phyloP scores from a whole-genome alignment of 2,888 invertebrate species.

The Drosophila pseudotakahashii region DNA sequence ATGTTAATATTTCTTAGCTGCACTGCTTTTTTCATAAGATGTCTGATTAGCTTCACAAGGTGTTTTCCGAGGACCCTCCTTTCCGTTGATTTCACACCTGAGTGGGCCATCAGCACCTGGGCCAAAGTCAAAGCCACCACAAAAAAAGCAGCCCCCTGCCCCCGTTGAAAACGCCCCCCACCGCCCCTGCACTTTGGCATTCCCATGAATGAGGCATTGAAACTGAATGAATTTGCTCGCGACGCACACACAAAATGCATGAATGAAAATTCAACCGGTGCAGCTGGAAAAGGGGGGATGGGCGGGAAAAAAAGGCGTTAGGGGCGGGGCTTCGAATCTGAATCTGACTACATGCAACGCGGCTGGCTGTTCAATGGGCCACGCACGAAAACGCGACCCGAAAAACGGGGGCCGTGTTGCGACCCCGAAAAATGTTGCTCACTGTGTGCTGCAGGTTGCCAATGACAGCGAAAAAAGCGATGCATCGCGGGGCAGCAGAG shows the following conservation, averaged over 20 bases:
- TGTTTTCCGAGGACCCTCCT: neutral
- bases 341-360: no score
- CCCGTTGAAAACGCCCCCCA: neutral
- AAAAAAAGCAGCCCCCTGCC: neutral
- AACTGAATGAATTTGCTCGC: slow-evolving; percentile 71
- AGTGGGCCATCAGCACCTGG: slow-evolving; percentile 23
- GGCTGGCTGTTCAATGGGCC: slow-evolving; percentile 73
- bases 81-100: slow-evolving; percentile 15
- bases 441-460: slow-evolving; percentile 53
- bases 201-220: slow-evolving; percentile 67
- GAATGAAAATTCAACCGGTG: slow-evolving; percentile 75
- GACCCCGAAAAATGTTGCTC: slow-evolving; percentile 30
- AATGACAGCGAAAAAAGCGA: slow-evolving; percentile 66
- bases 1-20: no score
- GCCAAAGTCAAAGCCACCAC: slow-evolving; percentile 34
- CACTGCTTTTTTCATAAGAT: no score
- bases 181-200: slow-evolving; percentile 34
- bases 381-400: slow-evolving; percentile 64
- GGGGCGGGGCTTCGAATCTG: slow-evolving; percentile 44
- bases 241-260: slow-evolving; percentile 62
- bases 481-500: slow-evolving; percentile 52
- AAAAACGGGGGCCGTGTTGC: slow-evolving; percentile 32
- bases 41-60: neutral
- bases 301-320: slow-evolving; percentile 22
- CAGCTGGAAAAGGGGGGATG: slow-evolving; percentile 34